A percentile compares a stretch with the other conserved stretches of the same genome.
phyloP scores from a whole-genome alignment of 2,888 invertebrate genomes.

The Ethmia dodecea region DNA sequence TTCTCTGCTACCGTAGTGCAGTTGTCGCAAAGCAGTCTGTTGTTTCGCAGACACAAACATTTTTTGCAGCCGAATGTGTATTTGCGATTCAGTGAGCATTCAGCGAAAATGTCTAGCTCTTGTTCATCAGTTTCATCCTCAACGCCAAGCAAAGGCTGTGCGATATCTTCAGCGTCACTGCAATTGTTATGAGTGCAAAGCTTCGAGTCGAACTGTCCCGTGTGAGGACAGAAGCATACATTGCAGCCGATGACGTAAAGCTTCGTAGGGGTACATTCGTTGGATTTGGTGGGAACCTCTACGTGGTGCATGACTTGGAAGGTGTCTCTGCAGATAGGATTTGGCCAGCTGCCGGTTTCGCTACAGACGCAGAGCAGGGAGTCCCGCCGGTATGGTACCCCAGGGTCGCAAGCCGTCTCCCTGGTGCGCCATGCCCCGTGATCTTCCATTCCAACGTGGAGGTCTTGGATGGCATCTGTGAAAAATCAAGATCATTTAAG shows the following conservation, averaged over 20 bases:
- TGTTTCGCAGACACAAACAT: conserved; percentile 66
- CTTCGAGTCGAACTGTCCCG: conserved; percentile 31
- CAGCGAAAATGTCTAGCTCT: conserved; percentile 41
- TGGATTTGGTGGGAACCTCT: conserved; percentile 24
- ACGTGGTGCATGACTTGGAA: conserved; percentile 49
- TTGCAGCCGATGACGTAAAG: conserved; percentile 54
- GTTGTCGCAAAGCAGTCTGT: conserved; percentile 56
- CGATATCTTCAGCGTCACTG: conserved; percentile 26
- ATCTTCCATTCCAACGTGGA: conserved; percentile 60
- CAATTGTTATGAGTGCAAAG: conserved; percentile 48
- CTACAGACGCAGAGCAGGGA: conserved; percentile 49
- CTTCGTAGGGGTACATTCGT: conserved; percentile 36
- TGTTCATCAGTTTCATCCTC: conserved; percentile 6
- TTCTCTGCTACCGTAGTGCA: no score
- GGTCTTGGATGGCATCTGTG: conserved; percentile 49
- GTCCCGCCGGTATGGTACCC: conserved; percentile 41
- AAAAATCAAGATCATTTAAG: no score
- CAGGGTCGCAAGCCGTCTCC: conserved; percentile 38
- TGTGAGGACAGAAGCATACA: conserved; percentile 48
- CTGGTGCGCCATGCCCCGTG: conserved; percentile 50
- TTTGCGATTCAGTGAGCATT: conserved; percentile 47
- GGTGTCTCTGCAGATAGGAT: conserved; percentile 51
- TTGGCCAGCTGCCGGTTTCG: conserved; percentile 60
- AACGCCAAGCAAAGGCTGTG: neutral
- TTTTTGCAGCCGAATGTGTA: conserved; percentile 72